Percentiles rank a stretch among this genome's conserved stretches.
Evolutionary conservation across 2,888 invertebrate species (phyloP).

Genomic region (Tetranychus truncatus): DNA sequence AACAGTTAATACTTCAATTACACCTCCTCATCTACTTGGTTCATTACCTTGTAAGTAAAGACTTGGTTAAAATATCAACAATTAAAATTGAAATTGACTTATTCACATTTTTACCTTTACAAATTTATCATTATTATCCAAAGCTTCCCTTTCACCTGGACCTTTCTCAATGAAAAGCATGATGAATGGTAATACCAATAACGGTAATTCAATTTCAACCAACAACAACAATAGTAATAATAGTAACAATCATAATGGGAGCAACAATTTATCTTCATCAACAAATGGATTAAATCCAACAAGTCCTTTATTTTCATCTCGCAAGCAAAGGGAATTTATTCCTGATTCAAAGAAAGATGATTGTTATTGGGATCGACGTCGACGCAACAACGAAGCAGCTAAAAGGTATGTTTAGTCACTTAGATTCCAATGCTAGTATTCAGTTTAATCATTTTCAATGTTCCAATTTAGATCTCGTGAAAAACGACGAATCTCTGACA

Average conservation of each 20-base stretch:
- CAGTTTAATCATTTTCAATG: neutral
- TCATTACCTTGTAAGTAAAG: neutral
- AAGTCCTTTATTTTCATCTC: constrained; percentile 28
- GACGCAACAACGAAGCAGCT: constrained; percentile 91
- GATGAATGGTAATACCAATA: neutral
- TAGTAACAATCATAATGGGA: neutral
- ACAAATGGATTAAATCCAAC: neutral
- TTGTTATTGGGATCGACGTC: constrained; percentile 86
- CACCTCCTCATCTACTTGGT: constrained; percentile 10
- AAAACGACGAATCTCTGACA: constrained; percentile 84
- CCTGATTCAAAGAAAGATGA: constrained; percentile 92
- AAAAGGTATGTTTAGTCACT: constrained; percentile 41
- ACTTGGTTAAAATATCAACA: neutral
- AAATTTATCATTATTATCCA: neutral
- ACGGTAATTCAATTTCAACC: neutral
- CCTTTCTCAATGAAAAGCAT: constrained; percentile 6
- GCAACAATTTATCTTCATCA: neutral
- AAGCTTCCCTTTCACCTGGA: constrained; percentile 8
- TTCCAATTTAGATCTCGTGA: constrained; percentile 50
- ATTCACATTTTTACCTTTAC: too few species aligned
- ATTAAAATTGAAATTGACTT: too few species aligned
- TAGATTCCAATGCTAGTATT: neutral
- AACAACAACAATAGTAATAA: neutral
- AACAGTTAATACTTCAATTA: constrained; percentile 13
- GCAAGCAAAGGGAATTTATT: constrained; percentile 87